phyloP scores from a whole-genome alignment of 2,113 vertebrate species.

The Condylura cristata region DNA sequence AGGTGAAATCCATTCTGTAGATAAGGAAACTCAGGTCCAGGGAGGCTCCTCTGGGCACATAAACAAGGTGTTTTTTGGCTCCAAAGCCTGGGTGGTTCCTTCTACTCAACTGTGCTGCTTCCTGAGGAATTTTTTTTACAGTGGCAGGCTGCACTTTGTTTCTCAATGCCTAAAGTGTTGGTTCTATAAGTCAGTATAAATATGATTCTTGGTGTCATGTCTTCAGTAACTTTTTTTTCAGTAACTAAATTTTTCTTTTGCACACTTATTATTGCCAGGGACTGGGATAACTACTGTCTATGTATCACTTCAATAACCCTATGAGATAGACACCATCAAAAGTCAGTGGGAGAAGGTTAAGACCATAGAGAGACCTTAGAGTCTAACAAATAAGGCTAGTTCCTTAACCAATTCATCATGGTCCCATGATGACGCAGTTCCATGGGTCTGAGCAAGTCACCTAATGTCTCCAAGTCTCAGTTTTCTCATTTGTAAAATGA shows the following conservation, averaged over 20 bases:
- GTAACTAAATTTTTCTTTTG: too few species aligned
- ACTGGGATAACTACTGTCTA: background rate
- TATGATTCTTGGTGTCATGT: background rate
- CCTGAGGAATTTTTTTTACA: background rate
- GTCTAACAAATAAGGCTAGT: background rate
- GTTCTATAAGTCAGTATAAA: background rate
- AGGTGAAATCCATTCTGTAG: background rate
- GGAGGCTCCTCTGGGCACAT: background rate
- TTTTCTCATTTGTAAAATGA: slow-evolving; percentile 1
- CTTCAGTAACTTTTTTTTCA: too few species aligned
- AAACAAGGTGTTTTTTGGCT: background rate
- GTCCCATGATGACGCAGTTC: too few species aligned
- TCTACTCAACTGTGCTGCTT: background rate
- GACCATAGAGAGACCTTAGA: background rate
- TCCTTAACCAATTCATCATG: background rate
- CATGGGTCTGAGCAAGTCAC: background rate
- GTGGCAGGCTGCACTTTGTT: background rate
- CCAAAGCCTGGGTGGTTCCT: background rate
- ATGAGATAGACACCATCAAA: background rate
- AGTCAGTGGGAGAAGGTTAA: background rate
- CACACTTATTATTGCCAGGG: too few species aligned
- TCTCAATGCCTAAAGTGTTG: background rate
- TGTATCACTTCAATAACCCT: background rate
- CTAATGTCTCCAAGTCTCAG: background rate
- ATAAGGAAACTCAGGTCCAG: background rate